These are phyloP conservation scores for Nylanderia fulva DNA, from an alignment of 1,140 invertebrate species.

Conservation along the genomic window DNA sequence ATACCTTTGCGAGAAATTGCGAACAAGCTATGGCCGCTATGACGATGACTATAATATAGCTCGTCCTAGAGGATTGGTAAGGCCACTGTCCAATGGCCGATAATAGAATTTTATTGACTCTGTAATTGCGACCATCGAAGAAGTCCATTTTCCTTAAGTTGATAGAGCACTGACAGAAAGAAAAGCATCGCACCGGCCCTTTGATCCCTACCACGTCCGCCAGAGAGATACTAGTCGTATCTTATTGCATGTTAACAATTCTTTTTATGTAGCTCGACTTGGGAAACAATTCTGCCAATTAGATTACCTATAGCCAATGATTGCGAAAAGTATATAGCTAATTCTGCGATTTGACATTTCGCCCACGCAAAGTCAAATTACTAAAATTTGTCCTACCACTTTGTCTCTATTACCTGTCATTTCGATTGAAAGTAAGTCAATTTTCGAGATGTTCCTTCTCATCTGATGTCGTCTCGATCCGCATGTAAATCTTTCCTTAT, in stretches of 20 bases:
- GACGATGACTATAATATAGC: neutral
- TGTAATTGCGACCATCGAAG: conserved; percentile 44
- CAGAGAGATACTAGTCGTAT: neutral
- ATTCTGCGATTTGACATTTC: neutral
- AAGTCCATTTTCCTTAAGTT: conserved; percentile 46
- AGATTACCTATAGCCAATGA: conserved; percentile 28
- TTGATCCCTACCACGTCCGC: neutral
- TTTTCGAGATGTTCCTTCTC: conserved; percentile 14
- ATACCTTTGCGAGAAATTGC: conserved; percentile 46
- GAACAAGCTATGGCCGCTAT: conserved; percentile 16
- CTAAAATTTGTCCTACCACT: neutral
- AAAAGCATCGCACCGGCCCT: neutral
- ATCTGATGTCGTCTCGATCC: neutral
- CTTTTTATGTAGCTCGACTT: conserved; percentile 27
- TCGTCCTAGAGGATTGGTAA: conserved; percentile 57
- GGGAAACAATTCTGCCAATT: conserved; percentile 33
- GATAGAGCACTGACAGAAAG: neutral
- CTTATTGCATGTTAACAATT: conserved; percentile 39
- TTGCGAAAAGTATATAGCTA: conserved; percentile 16
- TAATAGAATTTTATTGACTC: conserved; percentile 66
- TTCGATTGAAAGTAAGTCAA: conserved; percentile 4
- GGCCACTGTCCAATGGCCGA: conserved; percentile 71
- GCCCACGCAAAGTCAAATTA: neutral
- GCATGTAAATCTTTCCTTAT: neutral
- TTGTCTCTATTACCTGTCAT: conserved; percentile 10